Base-by-base conservation (phyloP, 2,113 vertebrate species). In the Chloropsis cyanopogon region DNA sequence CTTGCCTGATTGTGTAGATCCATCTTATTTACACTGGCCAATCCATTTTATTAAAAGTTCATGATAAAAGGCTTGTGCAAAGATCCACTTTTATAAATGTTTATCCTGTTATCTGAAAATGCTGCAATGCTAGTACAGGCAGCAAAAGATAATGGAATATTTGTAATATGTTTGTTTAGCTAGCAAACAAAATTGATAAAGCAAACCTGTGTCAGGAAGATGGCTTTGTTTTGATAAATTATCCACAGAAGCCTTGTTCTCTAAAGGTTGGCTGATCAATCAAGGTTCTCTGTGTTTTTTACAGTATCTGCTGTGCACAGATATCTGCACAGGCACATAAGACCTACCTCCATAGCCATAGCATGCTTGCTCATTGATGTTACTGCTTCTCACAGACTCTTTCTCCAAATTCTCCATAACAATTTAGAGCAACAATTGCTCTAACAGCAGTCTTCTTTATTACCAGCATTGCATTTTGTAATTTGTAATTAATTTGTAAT, bases 211-310 rank as follows among this genome's bases (percentile, higher is more conserved):
- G 35, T 28, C 73, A 79, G 53, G 42, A 73, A 79, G 53, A 80
- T 77, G 66, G 39, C 47, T 91, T 95, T 91, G 50, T 71, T 92
- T 89, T 90, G 78, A 93, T 76, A 85, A 85, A 95, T 80, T 94
- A 53, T 39, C 78, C 46, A 69, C 59, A 69, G 75, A 90, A 91
- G 4, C 31, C 50, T 79, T 95, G 59, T 65, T 79, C 66, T 82
- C 18, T 59, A 65, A 93, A 92, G 65, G 70, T 4, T 82, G 39
- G 41, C 46, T 89, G 70, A 87, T 95, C 66, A 82, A 15, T 95
- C 75, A 89, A 76, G 31, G 20, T 15, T 50, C 31, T 63, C 46
- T 69, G 33, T 7, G 7, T 26, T 93, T 71, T 68, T 57, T 46
- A 25, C 52, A 39, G 18, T 64, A 39, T 88, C 54, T 81, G 6